Percentiles rank a stretch among this genome's conserved stretches.
Evolutionary conservation across 2,113 vertebrate species (phyloP).

Genomic region (Corynorhinus townsendii): DNA sequence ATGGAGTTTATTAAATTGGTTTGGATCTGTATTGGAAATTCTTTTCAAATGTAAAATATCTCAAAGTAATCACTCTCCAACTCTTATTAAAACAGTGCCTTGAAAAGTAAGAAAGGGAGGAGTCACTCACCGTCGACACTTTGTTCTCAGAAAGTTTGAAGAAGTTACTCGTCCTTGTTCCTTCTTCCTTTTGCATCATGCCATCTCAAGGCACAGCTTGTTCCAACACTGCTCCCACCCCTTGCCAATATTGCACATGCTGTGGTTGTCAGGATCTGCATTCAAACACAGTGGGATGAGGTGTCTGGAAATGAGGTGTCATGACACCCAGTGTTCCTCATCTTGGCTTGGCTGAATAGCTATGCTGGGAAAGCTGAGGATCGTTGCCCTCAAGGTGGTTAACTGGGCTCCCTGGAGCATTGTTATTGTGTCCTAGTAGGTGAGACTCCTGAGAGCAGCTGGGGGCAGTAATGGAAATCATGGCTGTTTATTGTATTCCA

Average conservation of each 20-base stretch:
- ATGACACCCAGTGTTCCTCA: not conserved
- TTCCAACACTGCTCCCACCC: not conserved
- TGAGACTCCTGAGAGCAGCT: conserved; percentile 67
- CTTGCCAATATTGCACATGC: not conserved
- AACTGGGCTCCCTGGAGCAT: not conserved
- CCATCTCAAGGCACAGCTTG: not conserved
- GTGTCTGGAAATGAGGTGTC: not conserved
- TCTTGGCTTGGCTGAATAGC: not conserved
- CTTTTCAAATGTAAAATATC: conserved; percentile 28
- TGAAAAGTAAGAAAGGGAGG: not conserved
- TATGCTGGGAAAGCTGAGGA: not conserved
- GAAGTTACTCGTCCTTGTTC: not conserved
- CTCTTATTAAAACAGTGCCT: not conserved
- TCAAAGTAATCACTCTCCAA: not conserved
- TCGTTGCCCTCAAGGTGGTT: not conserved
- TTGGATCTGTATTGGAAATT: not conserved
- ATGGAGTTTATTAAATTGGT: not conserved
- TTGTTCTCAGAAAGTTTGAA: not conserved
- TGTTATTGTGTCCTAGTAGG: conserved; percentile 64
- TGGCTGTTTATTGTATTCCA: conserved; percentile 73
- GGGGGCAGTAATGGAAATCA: conserved; percentile 76
- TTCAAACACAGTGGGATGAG: not conserved
- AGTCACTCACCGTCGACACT: not conserved
- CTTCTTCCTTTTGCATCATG: not conserved
- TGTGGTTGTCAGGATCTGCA: not conserved